Evolutionary conservation across 2,888 invertebrate species (phyloP).

Genomic region (Meteorus cinctellus): DNA sequence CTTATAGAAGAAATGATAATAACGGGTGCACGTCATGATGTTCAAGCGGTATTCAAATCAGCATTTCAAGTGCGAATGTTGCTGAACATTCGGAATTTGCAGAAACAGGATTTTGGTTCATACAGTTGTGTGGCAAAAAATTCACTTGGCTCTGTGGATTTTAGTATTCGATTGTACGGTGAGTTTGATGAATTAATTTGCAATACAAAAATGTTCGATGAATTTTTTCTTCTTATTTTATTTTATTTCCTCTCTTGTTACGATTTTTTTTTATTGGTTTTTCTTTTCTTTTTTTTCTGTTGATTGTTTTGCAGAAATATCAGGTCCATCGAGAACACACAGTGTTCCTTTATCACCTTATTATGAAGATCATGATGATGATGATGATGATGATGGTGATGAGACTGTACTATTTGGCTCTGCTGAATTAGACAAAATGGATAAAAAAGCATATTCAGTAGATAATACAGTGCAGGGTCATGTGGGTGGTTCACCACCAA

Average conservation of each 20-base stretch:
- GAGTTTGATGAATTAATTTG: conserved; percentile 65
- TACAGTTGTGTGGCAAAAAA: conserved; percentile 86
- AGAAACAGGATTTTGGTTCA: conserved; percentile 84
- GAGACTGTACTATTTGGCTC: conserved; percentile 74
- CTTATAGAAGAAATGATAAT: conserved; percentile 86
- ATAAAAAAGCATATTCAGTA: conserved; percentile 61
- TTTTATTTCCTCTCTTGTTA: too few relatives aligned
- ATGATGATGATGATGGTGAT: conserved; percentile 81
- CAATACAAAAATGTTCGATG: neutral
- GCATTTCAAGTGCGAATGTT: conserved; percentile 89
- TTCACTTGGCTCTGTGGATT: conserved; percentile 87
- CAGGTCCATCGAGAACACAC: conserved; percentile 77
- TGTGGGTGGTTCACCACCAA: conserved; percentile 60
- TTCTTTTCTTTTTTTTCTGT: neutral
- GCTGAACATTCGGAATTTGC: conserved; percentile 84
- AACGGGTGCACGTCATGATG: conserved; percentile 86
- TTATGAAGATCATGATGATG: conserved; percentile 82
- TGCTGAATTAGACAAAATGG: conserved; percentile 61
- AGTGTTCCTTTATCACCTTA: conserved; percentile 74
- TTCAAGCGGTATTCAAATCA: conserved; percentile 78
- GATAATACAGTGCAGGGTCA: conserved; percentile 68
- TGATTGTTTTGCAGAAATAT: conserved; percentile 79
- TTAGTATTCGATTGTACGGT: conserved; percentile 91
- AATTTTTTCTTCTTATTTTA: neutral
- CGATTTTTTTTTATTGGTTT: neutral